A percentile compares a stretch with the other conserved stretches of the same genome.
Conservation (phyloP, 2,888 invertebrate species). For the Lacanobia oleracea region DNA sequence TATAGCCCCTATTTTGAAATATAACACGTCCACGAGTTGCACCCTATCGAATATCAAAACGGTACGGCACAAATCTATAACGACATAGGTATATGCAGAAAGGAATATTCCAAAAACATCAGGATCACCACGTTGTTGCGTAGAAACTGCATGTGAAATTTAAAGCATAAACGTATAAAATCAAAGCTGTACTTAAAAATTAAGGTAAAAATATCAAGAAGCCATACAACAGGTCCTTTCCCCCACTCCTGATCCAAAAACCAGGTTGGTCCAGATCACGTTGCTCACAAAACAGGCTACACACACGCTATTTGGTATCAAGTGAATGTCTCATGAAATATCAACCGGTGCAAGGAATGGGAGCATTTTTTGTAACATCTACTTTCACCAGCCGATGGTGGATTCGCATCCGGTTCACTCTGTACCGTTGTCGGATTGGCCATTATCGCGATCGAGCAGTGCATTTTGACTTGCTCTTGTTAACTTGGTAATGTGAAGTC, state of each 20-base stretch:
- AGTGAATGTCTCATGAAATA: constrained; percentile 89
- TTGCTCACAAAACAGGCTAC: constrained; percentile 66
- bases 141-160: constrained; percentile 30
- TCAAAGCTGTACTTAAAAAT: constrained; percentile 2
- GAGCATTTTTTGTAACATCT: constrained; percentile 90
- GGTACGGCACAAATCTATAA: neutral
- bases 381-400: constrained; percentile 89
- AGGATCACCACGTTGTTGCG: neutral
- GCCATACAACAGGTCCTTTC: constrained; percentile 23
- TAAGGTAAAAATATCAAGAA: constrained; percentile 10
- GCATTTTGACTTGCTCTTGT: constrained; percentile 71
- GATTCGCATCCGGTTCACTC: constrained; percentile 86
- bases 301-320: constrained; percentile 68
- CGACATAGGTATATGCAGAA: neutral
- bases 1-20: constrained; percentile 27
- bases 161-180: neutral
- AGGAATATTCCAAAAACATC: constrained; percentile 5
- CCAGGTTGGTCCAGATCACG: constrained; percentile 57
- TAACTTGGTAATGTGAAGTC: constrained; percentile 51
- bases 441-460: constrained; percentile 78
- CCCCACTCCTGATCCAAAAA: constrained; percentile 44
- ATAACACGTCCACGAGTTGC: constrained; percentile 19
- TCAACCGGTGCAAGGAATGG: constrained; percentile 87
- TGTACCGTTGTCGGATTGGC: constrained; percentile 83
- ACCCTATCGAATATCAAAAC: constrained; percentile 38